Percentiles rank a stretch among this genome's conserved stretches.
These are phyloP conservation scores for Nomada fucata DNA, from an alignment of 2,888 invertebrate genomes.

Conservation along the genomic window DNA sequence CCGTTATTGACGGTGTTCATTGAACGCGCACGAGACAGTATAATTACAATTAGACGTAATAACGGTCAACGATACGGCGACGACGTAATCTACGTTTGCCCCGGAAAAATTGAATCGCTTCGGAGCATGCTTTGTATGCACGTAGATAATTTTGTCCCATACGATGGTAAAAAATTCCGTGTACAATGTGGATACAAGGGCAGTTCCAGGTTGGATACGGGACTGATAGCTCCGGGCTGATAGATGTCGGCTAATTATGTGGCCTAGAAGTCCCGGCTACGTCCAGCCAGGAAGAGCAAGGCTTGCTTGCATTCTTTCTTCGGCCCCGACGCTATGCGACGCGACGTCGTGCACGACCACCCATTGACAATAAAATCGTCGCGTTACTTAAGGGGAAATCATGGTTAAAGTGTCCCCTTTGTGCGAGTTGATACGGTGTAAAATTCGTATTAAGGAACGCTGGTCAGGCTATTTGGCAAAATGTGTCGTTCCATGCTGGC, in stretches of 20 bases:
- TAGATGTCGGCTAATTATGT: conserved; percentile 84
- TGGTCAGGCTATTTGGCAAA: neutral
- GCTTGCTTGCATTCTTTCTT: conserved; percentile 71
- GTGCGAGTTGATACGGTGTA: no score
- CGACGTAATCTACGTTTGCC: neutral
- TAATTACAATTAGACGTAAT: conserved; percentile 16
- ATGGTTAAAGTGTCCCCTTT: neutral
- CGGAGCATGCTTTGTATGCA: conserved; percentile 14
- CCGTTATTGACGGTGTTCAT: neutral
- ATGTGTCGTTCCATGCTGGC: neutral
- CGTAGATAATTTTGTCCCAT: conserved; percentile 54
- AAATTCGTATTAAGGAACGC: no score
- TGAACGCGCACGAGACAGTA: neutral
- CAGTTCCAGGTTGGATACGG: conserved; percentile 77
- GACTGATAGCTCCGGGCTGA: conserved; percentile 83
- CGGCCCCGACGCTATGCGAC: conserved; percentile 54
- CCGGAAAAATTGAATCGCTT: conserved; percentile 9
- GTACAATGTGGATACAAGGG: conserved; percentile 72
- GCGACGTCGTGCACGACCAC: conserved; percentile 74
- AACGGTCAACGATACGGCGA: conserved; percentile 2
- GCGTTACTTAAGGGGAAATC: conserved; percentile 26
- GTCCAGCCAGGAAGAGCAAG: conserved; percentile 76
- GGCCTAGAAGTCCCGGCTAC: conserved; percentile 81
- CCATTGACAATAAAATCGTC: conserved; percentile 76
- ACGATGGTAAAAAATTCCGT: conserved; percentile 61